Conservation (phyloP, 2,797 vertebrate species). For the Hozukius guyotensis region DNA sequence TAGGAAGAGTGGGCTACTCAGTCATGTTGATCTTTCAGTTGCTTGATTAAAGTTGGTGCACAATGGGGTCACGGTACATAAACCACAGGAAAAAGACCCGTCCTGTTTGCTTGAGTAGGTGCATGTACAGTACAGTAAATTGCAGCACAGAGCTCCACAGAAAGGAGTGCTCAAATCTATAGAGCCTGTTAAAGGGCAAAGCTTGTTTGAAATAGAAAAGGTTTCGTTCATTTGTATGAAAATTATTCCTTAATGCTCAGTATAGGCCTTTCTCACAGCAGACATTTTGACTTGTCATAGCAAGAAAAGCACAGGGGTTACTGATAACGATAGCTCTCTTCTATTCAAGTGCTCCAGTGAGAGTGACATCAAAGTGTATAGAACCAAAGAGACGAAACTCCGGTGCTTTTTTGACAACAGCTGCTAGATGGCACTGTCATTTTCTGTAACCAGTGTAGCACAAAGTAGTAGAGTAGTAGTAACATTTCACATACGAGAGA, state of each 20-base stretch:
- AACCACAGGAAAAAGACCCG: background rate
- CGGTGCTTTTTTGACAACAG: too few species aligned
- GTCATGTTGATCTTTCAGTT: conserved; percentile 7
- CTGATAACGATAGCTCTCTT: too few species aligned
- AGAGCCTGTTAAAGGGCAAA: conserved; percentile 1
- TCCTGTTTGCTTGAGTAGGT: background rate
- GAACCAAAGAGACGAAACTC: too few species aligned
- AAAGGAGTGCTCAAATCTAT: background rate
- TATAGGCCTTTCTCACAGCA: too few species aligned
- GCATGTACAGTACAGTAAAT: background rate
- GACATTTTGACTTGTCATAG: too few species aligned
- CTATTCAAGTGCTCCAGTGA: too few species aligned
- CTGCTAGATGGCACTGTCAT: too few species aligned
- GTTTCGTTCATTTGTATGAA: background rate
- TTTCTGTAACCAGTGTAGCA: too few species aligned
- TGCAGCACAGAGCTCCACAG: background rate
- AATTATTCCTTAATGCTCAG: background rate
- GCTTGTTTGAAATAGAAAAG: background rate
- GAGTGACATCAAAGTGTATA: too few species aligned
- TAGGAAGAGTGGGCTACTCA: background rate
- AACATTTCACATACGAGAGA: too few species aligned
- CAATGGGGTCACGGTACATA: background rate
- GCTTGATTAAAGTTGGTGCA: conserved; percentile 1
- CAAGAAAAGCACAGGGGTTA: too few species aligned
- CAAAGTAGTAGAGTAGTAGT: too few species aligned